Base-by-base conservation (phyloP, 1,140 invertebrate species). In the Lasioglossum albipes region DNA sequence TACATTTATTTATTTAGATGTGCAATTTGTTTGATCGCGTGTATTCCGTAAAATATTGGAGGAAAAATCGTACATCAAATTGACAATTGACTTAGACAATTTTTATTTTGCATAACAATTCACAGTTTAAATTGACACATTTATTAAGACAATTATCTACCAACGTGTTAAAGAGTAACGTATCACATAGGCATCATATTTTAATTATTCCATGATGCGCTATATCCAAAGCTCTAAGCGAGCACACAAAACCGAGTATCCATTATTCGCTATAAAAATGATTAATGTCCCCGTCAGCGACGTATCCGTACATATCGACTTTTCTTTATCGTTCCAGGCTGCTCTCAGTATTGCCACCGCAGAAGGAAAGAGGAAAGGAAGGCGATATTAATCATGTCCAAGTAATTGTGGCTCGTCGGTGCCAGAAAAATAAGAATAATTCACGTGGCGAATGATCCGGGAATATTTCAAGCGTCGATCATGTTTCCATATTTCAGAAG, bases 321-420 rank as follows among this genome's bases (percentile, higher is more conserved):
- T 45, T 54, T 22, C 20, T 41, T 49, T n/a, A 31, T 79, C 27
- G 6, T 83, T 84, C 65, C 67, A 83, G 81, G 13, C 27, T 42
- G 16, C 49, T 65, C 31, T 74, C 52, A 10, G 18, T 22, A 62
- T 49, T 45, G 16, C 18, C 10, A 12, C 9, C n/a, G 22, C 22
- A 12, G 3, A n/a, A 62, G n/a, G 52, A 42, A 36, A 57, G 27
- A 42, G 42, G 22, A 54, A 64, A 62, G n/a, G n/a, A 54, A 73
- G 42, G n/a, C 64, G 45, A 10, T 36, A 45, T 75, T 67, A 67
- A 67, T 66, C n/a, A 66, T 54, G n/a, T 4, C 1, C 27, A 31
- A 49, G 18, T 41, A 54, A 75, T 54, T 31, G 64, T 22, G 27
- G 4, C 45, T 10, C 10, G 4, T 0, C 7, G 10, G 16, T 6